Evolutionary conservation across 1,140 invertebrate genomes (phyloP), one percentile per base, ranked within the genome.

Genomic region (Orchestia grillus): DNA sequence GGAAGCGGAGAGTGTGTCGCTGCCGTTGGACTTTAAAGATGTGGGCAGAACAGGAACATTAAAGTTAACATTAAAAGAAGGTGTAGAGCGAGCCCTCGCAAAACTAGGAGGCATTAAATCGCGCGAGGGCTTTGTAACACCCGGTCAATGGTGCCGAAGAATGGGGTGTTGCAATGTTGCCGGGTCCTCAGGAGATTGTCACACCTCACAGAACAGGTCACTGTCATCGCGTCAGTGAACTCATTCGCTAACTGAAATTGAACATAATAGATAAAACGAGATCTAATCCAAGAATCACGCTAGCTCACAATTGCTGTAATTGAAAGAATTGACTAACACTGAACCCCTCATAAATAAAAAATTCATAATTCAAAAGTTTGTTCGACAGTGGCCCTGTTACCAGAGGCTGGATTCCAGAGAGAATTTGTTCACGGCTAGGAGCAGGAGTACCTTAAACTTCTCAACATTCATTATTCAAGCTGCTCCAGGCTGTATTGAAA

Each of bases 61-160:
- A 47, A 94, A 94, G 92, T 94, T 44, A 45, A 94, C 92, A 45
- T 94, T 94, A 94, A 94, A 44, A 94, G 41, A 47, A 45, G 92
- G 43, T 47, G 92, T 40, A n/a, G 11, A n/a, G 44, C 44, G 92
- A 45, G 92, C 44, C 36, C 92, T 45, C 40, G 88, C 6, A 94
- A 94, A 45, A 94, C 45, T 94, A 45, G 44, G 43, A 94, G 44
- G 92, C 92, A 45, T 40, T 47, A 94, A 94, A 94, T 94, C 92
- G 92, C 16, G 92, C 43, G 43, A 45, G 92, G 44, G 92, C 92
- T 94, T 94, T 94, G 92, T 94, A 47, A 45, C 92, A 47, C 40
- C 44, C 92, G 92, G 43, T 94, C 92, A 94, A 94, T 94, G 92
- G 92, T 90, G 92, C 92, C 44, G 88, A 90, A 90, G 88, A 90